A percentile compares a stretch with the other conserved stretches of the same genome.
phyloP scores from a whole-genome alignment of 2,113 vertebrate genomes.

The Petroica traversi region DNA sequence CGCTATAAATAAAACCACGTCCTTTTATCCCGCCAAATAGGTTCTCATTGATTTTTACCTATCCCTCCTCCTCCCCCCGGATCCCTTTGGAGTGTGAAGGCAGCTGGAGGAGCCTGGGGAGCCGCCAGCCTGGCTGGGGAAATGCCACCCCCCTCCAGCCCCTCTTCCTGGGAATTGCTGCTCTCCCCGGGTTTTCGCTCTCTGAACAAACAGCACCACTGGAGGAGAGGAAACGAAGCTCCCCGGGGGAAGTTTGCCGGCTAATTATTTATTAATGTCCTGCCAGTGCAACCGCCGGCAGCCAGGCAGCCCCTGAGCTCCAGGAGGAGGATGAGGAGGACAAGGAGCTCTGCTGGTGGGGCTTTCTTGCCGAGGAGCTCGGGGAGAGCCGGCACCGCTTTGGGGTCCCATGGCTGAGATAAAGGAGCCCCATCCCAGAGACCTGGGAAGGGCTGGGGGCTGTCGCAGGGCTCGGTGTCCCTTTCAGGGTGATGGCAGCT shows the following conservation, averaged over 20 bases:
- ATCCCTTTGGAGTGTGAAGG: constrained; percentile 29
- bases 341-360: background rate
- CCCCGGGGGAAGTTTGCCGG: background rate
- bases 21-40: constrained; percentile 25
- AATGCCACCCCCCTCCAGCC: background rate
- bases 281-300: background rate
- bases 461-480: background rate
- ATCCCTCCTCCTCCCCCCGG: background rate
- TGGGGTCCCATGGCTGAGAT: rapidly evolving
- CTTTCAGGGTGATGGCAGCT: background rate
- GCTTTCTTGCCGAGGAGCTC: background rate
- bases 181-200: background rate
- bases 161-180: background rate
- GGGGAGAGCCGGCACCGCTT: rapidly evolving
- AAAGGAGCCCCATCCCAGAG: background rate
- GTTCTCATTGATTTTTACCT: constrained; percentile 62
- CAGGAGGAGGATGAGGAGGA: background rate
- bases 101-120: background rate
- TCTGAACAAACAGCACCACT: background rate
- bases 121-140: background rate
- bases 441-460: background rate
- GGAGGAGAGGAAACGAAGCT: constrained; percentile 23
- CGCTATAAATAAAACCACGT: constrained; percentile 30
- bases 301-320: background rate
- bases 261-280: constrained; percentile 48